phyloP scores from a whole-genome alignment of 1,140 invertebrate species.

The Drosophila kurseongensis region DNA sequence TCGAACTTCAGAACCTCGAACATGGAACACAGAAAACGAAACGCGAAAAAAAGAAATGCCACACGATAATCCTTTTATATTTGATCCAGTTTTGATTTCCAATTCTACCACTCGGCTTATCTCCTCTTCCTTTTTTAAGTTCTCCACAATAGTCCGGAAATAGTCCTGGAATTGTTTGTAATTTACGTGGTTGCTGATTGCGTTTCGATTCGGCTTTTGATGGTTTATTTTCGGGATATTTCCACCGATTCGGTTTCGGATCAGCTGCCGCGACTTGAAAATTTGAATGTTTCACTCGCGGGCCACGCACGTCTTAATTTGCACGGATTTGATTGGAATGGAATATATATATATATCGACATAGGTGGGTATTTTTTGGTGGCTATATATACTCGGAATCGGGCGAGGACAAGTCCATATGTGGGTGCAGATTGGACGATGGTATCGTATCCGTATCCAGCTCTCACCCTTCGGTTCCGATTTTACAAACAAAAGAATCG shows the following conservation, averaged over 20 bases:
- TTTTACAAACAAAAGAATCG: slow-evolving; percentile 38
- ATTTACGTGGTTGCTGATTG: neutral
- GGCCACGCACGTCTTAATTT: slow-evolving; percentile 36
- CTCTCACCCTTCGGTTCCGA: slow-evolving; percentile 11
- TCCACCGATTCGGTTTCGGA: neutral
- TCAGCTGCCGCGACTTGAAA: slow-evolving; percentile 38
- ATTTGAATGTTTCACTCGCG: slow-evolving; percentile 65
- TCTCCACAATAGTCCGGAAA: neutral
- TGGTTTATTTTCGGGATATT: neutral
- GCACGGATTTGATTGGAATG: slow-evolving; percentile 23
- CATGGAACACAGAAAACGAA: slow-evolving; percentile 24
- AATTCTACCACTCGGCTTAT: neutral
- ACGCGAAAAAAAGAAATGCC: slow-evolving; percentile 8
- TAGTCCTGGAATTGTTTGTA: neutral
- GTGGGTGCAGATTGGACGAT: neutral
- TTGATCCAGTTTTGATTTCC: neutral
- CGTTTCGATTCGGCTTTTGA: neutral
- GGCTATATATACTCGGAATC: neutral
- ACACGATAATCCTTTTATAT: neutral
- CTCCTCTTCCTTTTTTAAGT: neutral
- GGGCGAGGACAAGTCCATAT: slow-evolving; percentile 6
- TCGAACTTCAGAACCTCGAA: slow-evolving; percentile 42
- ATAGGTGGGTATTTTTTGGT: slow-evolving; percentile 1
- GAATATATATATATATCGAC: slow-evolving; percentile 13
- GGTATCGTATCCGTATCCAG: neutral